Evolutionary conservation across 1,140 invertebrate species (phyloP).

Genomic region (Hetaerina americana): DNA sequence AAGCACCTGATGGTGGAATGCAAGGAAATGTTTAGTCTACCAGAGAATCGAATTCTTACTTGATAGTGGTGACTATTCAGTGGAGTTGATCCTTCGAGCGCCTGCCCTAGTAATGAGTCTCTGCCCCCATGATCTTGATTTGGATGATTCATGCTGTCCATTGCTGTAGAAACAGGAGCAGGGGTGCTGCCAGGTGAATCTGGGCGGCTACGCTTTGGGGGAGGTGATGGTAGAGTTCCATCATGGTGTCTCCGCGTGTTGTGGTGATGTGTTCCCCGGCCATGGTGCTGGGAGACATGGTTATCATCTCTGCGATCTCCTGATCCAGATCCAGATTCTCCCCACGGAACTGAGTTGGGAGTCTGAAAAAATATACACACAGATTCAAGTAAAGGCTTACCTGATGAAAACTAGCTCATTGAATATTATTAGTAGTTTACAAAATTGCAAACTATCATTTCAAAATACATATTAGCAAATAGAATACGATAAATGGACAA

Average conservation of each 20-base stretch:
- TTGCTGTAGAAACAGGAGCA: constrained; percentile 13
- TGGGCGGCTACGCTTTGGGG: constrained; percentile 11
- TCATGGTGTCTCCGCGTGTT: constrained; percentile 1
- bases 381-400: neutral
- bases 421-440: too few species aligned
- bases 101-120: constrained; percentile 57
- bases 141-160: constrained; percentile 20
- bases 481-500: too few species aligned
- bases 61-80: constrained; percentile 27
- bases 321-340: constrained; percentile 3
- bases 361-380: constrained; percentile 14
- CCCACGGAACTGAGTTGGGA: constrained; percentile 17
- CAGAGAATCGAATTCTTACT: too few species aligned
- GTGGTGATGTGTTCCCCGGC: neutral
- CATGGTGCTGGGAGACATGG: neutral
- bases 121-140: constrained; percentile 28
- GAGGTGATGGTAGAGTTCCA: constrained; percentile 4
- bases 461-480: too few species aligned
- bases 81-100: constrained; percentile 48
- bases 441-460: too few species aligned
- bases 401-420: neutral
- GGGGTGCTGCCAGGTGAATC: constrained; percentile 4
- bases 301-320: neutral
- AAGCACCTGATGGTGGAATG: too few species aligned
- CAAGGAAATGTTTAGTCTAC: too few species aligned